phyloP scores from a whole-genome alignment of 1,140 invertebrate genomes.

The Globodera ellingtonae region DNA sequence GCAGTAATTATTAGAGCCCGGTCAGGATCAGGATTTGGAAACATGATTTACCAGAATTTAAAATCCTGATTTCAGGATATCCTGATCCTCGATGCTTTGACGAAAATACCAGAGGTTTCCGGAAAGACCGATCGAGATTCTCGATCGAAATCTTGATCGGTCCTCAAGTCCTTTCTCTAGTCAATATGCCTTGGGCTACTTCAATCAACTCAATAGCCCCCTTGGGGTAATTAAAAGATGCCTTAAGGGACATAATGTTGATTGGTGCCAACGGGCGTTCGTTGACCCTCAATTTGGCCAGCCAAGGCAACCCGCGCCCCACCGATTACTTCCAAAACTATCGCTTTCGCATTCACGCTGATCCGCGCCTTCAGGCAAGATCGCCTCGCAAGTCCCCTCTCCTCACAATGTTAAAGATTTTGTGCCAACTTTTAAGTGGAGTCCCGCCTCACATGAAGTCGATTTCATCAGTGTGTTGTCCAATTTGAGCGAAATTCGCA shows the following conservation, averaged over 20 bases:
- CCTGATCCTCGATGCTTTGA: too few species aligned
- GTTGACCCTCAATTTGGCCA: slow-evolving; percentile 84
- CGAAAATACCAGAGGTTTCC: too few species aligned
- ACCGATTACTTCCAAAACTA: slow-evolving; percentile 72
- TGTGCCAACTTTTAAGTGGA: slow-evolving; percentile 72
- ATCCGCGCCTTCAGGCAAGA: slow-evolving; percentile 69
- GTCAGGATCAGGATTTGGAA: not conserved
- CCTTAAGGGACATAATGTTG: slow-evolving; percentile 78
- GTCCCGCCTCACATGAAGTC: slow-evolving; percentile 78
- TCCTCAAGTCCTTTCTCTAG: too few species aligned
- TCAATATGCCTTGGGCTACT: too few species aligned
- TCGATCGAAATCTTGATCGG: too few species aligned
- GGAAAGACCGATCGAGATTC: too few species aligned
- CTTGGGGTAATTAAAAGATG: too few species aligned
- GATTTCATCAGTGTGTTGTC: slow-evolving; percentile 88
- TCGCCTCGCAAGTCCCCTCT: not conserved
- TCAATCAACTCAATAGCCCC: too few species aligned
- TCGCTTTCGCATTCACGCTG: slow-evolving; percentile 83
- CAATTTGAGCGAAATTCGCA: slow-evolving; percentile 89
- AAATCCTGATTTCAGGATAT: too few species aligned
- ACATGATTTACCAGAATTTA: too few species aligned
- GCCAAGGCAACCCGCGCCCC: slow-evolving; percentile 83
- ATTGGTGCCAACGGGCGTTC: slow-evolving; percentile 77
- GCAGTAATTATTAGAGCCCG: too few species aligned
- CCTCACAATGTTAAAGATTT: not conserved